Evolutionary conservation across 2,888 invertebrate species (phyloP), one percentile per base, ranked within the genome.

Genomic region (Apoda limacodes): DNA sequence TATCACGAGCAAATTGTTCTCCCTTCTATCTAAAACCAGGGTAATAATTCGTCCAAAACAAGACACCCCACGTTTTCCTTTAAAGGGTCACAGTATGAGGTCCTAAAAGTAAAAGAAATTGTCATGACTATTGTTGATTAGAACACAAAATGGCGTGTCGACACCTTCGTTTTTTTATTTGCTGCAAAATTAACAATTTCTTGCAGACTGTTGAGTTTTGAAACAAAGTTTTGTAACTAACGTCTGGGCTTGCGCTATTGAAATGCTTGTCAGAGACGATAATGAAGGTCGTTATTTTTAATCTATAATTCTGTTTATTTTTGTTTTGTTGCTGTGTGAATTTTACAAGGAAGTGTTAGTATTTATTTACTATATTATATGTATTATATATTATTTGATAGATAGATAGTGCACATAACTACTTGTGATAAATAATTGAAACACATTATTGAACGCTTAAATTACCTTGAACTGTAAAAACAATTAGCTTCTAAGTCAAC

Each of bases 1-100:
- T 75, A 80, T 76, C 63, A 74, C 63, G 60, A 67, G 50, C 59
- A 38, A n/a, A 69, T 80, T 76, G 72, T 78, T 50, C 40, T 42
- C 40, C 40, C 59, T 53, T 71, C 63, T 76, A 67, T 75, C 60
- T 61, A 56, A 74, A 78, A 80, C 80, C 80, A 80, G 69, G 76
- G 60, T 78, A 70, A 78, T 80, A 71, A 80, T 78, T 76, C 65
- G 71, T 71, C 53, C 60, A 71, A 72, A 75, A 80, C 72, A 78
- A 75, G 64, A 43, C 53, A 60, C 37, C 52, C 40, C 54, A 47
- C 47, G 57, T 60, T 60, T 55, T 55, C 55, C 37, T 60, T 51
- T 50, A 66, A 66, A 68, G 60, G 66, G 66, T 64, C 76, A 51
- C 78, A 62, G 74, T 72, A 57, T 69, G 80, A 74, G 61, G 72